phyloP scores from a whole-genome alignment of 1,140 invertebrate genomes.

The Sarcophaga bullata region DNA sequence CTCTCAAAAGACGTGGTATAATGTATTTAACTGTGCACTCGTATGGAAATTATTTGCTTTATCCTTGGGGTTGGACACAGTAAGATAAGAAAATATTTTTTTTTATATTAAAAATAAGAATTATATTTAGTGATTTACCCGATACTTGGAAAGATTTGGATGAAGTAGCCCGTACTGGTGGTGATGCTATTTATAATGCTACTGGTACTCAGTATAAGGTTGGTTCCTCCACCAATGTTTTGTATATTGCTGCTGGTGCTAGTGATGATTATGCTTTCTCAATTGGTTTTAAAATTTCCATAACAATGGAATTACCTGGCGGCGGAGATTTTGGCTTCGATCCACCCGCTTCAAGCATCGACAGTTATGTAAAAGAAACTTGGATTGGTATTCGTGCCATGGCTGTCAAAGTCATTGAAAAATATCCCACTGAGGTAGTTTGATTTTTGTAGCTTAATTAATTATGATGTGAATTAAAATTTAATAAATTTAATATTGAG shows the following conservation, averaged over 20 bases:
- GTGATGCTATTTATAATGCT: slow-evolving; percentile 64
- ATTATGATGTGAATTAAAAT: too few relatives aligned
- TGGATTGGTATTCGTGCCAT: slow-evolving; percentile 70
- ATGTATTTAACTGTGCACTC: slow-evolving; percentile 79
- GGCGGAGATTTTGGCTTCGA: slow-evolving; percentile 72
- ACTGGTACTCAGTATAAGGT: slow-evolving; percentile 69
- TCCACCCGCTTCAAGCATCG: slow-evolving; percentile 73
- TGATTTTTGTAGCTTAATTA: too few relatives aligned
- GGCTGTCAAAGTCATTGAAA: slow-evolving; percentile 56
- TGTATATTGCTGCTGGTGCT: slow-evolving; percentile 69
- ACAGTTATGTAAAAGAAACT: slow-evolving; percentile 74
- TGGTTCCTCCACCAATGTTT: slow-evolving; percentile 71
- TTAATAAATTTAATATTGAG: too few relatives aligned
- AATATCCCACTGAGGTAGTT: slow-evolving; percentile 40
- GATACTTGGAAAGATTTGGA: slow-evolving; percentile 63
- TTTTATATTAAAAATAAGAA: not conserved
- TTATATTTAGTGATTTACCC: slow-evolving; percentile 53
- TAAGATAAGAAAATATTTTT: not conserved
- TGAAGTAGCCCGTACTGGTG: slow-evolving; percentile 64
- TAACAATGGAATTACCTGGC: slow-evolving; percentile 76
- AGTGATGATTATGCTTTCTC: slow-evolving; percentile 76
- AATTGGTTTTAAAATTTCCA: slow-evolving; percentile 71
- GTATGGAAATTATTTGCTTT: slow-evolving; percentile 74
- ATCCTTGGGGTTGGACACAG: slow-evolving; percentile 78
- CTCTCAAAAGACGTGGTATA: slow-evolving; percentile 68